These are phyloP conservation scores for Oreochromis tanganicae DNA, from an alignment of 2,113 vertebrate species.

Conservation along the genomic window DNA sequence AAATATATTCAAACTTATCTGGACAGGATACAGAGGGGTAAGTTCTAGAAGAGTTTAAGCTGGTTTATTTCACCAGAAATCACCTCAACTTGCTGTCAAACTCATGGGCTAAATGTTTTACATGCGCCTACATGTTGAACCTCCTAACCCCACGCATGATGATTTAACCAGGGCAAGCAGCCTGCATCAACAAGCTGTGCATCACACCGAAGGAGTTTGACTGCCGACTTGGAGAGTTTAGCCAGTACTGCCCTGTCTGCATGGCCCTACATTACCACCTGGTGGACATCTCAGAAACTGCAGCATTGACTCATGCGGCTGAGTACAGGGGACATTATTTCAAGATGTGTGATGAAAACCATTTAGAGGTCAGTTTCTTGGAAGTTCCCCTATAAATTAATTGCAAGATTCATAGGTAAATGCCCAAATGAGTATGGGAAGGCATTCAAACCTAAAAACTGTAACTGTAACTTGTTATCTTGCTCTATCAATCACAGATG, in stretches of 20 bases:
- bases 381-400: not conserved
- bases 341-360: constrained; percentile 81
- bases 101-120: not conserved
- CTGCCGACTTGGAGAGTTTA: constrained; percentile 81
- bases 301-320: constrained; percentile 77
- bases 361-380: constrained; percentile 74
- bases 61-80: not conserved
- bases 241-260: constrained; percentile 87
- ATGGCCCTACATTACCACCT: constrained; percentile 81
- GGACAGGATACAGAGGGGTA: constrained; percentile 79
- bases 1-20: constrained; percentile 79
- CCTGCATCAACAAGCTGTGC: constrained; percentile 81
- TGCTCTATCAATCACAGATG: constrained; percentile 65
- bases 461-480: fast-evolving
- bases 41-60: not conserved
- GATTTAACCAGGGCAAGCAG: constrained; percentile 77
- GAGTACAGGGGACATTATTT: constrained; percentile 85
- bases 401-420: not conserved
- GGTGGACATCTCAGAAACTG: constrained; percentile 75
- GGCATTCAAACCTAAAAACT: not conserved
- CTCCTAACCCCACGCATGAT: not conserved
- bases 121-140: not conserved
- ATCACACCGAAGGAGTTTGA: constrained; percentile 82
- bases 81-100: not conserved
- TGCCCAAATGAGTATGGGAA: not conserved